Evolutionary conservation across 2,113 vertebrate species (phyloP), one percentile per base, ranked within the genome.

Genomic region (Oxyura jamaicensis): DNA sequence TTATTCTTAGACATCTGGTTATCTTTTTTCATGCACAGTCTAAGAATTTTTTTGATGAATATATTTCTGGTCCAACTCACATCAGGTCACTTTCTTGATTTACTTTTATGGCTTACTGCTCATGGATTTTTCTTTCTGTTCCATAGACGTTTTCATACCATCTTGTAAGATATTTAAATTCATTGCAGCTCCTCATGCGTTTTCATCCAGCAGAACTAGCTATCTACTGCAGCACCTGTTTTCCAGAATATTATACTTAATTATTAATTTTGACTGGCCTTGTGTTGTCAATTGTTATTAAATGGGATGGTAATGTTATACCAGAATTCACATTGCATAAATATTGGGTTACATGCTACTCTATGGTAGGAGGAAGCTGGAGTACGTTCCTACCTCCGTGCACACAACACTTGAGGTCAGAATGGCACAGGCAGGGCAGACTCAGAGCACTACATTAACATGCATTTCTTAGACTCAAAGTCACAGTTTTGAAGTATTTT

Each of bases 161-260:
- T 62, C 50, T 42, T 62, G 87, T 91, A 91, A 93, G 13, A 50
- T 31, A 85, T 63, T 84, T 91, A 74, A 94, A 91, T 91, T 86
- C 74, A 75, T 53, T 33, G 31, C 25, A 52, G 13, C 71, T 88
- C 59, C 21, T 73, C 29, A 35, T n/a, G 41, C 4, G 4, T 71
- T 77, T 92, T 82, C 50, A 88, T 79, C 39, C 74, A 76, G 22
- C 36, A 73, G 31, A 73, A 42, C 26, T 68, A 75, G 11, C 80
- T 94, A 93, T 69, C 80, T 87, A 71, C 75, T 50, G 66, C 65
- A 93, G 73, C 90, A 95, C 63, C 79, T 62, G 59, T 75, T 95
- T 87, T 71, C 39, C 88, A 65, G 50, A 91, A 66, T 86, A 82
- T 84, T 74, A 76, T 22, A 58, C 48, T 86, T 91, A 35, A 63